Evolutionary conservation across 2,888 invertebrate genomes (phyloP), one percentile per base, ranked within the genome.

Genomic region (Hartigia nigra): DNA sequence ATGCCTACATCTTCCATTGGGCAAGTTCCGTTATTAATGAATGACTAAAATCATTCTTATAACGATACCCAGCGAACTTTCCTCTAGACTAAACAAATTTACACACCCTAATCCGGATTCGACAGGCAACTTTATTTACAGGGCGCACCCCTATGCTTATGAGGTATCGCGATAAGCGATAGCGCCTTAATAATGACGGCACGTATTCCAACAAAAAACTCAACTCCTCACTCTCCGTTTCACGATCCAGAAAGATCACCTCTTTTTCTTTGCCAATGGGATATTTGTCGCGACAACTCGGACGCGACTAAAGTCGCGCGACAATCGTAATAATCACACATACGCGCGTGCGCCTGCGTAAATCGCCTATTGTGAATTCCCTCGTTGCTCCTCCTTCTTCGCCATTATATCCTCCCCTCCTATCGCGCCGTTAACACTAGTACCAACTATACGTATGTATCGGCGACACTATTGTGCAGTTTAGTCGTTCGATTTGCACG

Each of bases 41-140:
- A 9, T 23, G 9, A 55, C 55, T 39, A 14, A 55, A 55, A 55
- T 55, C 55, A 14, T 55, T 23, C 23, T 23, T 23, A 55, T 23
- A 14, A 9, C 55, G 1, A 9, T 55, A 55, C 23, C 9, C 55
- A 23, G 55, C 23, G 1, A 55, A 55, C 5, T 55, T 55, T 55
- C 23, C 72, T 72, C 72, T 34, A 72, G 72, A 31, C 72, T 72
- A 72, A 72, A 72, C 72, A 72, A 72, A 34, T 72, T 34, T 31
- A 31, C 72, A 34, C 34, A 9, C 31, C 72, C 34, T 31, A 31
- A 72, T 72, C 72, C 72, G 31, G 31, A 34, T 31, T 32, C 55
- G 23, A 23, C 55, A 23, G 23, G 5, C 55, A 55, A 23, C 55
- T 55, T 55, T 9, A 55, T 55, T 55, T 23, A 55, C 55, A 55